Evolutionary conservation across 2,113 vertebrate genomes (phyloP).

Genomic region (Plotosus lineatus): DNA sequence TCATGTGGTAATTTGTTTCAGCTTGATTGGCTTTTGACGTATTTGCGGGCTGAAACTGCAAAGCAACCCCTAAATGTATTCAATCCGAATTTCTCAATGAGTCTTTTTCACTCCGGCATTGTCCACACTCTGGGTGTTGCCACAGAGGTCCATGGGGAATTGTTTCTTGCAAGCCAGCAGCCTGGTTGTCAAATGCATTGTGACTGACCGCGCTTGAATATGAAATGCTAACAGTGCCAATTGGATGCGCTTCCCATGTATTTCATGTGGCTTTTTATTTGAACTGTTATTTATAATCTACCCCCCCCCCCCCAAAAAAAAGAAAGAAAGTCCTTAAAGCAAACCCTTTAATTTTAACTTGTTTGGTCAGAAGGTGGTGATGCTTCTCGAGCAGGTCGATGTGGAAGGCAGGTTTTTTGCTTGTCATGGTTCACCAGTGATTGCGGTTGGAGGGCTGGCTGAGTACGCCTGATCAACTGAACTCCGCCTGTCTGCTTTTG

Average conservation of each 20-base stretch:
- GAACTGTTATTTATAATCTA: background rate
- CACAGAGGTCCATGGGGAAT: background rate
- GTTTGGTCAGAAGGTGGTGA: background rate
- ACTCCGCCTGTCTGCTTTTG: background rate
- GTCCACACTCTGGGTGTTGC: slow-evolving; percentile 6
- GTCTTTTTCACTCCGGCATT: slow-evolving; percentile 8
- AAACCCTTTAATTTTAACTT: too few species aligned
- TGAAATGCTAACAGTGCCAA: background rate
- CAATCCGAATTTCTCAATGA: background rate
- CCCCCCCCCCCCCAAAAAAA: too few species aligned
- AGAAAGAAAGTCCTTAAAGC: background rate
- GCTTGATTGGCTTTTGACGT: background rate
- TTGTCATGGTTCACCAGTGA: background rate
- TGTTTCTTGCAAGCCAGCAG: background rate
- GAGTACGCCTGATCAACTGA: background rate
- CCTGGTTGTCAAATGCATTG: slow-evolving; percentile 15
- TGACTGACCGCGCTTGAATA: background rate
- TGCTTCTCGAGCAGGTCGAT: background rate
- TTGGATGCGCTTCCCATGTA: background rate
- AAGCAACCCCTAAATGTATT: background rate
- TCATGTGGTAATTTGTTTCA: background rate
- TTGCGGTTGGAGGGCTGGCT: background rate
- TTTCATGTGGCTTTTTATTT: background rate
- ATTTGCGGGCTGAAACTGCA: background rate
- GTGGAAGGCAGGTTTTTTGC: background rate